Evolutionary conservation across 2,888 invertebrate genomes (phyloP).

Genomic region (Drepana falcataria): DNA sequence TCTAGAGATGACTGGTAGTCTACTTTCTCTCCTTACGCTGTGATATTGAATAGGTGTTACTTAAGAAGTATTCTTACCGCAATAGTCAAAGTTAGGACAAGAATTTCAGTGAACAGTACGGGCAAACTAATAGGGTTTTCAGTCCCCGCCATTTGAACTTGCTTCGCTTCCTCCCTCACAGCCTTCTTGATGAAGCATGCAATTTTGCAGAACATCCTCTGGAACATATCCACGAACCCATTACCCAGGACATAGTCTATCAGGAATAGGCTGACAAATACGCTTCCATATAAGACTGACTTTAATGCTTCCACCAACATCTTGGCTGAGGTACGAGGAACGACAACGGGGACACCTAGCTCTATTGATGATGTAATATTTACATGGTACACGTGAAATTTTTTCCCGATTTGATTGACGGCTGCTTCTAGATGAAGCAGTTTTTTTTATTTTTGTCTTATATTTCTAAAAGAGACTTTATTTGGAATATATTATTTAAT

Average conservation of each 20-base stretch:
- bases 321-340: constrained; percentile 8
- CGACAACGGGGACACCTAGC: constrained; percentile 2
- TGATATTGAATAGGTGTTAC: too few relatives aligned
- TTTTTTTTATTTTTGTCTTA: too few relatives aligned
- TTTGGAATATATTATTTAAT: too few relatives aligned
- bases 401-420: constrained; percentile 1
- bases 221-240: constrained; percentile 45
- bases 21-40: too few relatives aligned
- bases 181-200: constrained; percentile 41
- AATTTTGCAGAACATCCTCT: constrained; percentile 36
- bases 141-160: constrained; percentile 11
- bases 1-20: too few relatives aligned
- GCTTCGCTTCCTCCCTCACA: constrained; percentile 38
- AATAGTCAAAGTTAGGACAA: constrained; percentile 40
- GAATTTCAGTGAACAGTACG: constrained; percentile 41
- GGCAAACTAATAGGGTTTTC: constrained; percentile 36
- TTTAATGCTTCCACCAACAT: constrained; percentile 34
- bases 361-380: constrained; percentile 2
- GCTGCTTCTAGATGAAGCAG: not conserved
- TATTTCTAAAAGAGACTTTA: too few relatives aligned
- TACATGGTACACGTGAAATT: constrained; percentile 24
- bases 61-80: constrained; percentile 35
- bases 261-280: constrained; percentile 41
- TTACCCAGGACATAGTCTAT: constrained; percentile 52
- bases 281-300: constrained; percentile 25